Evolutionary conservation across 2,113 vertebrate genomes (phyloP), one percentile per base, ranked within the genome.

Genomic region (Sialia sialis): DNA sequence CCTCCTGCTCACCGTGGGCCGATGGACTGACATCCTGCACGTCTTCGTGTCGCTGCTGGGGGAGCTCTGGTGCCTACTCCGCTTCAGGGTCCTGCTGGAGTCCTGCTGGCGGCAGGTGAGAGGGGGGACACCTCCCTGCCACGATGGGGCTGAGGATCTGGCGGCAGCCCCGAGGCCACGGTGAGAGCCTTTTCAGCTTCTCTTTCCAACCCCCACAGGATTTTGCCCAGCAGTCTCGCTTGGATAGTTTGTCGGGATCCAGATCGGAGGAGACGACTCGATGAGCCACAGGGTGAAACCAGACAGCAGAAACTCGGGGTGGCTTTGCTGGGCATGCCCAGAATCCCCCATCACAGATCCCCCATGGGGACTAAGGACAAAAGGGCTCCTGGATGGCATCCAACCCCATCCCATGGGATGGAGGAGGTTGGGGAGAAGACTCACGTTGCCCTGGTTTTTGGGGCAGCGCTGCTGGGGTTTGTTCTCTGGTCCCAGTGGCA

Each of bases 1-100:
- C 90, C 98, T 99, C 95, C 98, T 99, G 97, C 98, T 99, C 95
- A 98, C 98, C 1, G 98, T 99, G 26, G 99, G 99, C 58, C 98
- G 96, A 13, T 99, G 99, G 99, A 89, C 82, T 2, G 99, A 99
- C 76, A 96, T 99, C 85, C 68, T 99, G 48, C 98, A 99, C 52
- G 43, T 99, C 79, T 13, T 99, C 5, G 1, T 99, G 70, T 99
- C 98, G 4, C 97, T 99, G 77, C 67, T 98, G 70, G 99, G 98
- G 9, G 99, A 99, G 97, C 82, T 98, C 43, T 98, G 98, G 97
- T 99, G 99, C 89, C 97, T 99, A 52, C 55, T 97, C 9, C 94
- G 85, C 4, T 93, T 97, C 2, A 94, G 96, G 13, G 87, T 95
- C 46, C 95, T 99, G 97, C 96, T 99, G 79, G 94, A 98, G 66